Conservation (phyloP, 2,888 invertebrate genomes). For the Tubulanus polymorphus region DNA sequence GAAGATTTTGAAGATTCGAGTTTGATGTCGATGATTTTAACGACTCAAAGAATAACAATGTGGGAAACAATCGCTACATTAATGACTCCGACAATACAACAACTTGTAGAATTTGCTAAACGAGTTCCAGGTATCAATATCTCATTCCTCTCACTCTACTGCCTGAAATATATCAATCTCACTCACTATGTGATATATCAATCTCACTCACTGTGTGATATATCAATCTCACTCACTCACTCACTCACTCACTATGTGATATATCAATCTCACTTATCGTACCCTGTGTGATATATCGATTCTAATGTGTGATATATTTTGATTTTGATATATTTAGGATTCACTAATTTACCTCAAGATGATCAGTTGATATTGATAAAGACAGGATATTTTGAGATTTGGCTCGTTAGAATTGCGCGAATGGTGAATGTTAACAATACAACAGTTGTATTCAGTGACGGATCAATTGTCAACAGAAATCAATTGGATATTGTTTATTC, state of each 20-base stretch:
- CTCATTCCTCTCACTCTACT: neutral
- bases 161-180: neutral
- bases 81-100: conserved; percentile 85
- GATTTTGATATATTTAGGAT: conserved; percentile 58
- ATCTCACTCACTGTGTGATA: neutral
- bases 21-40: too few species aligned
- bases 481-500: conserved; percentile 67
- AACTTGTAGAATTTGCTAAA: conserved; percentile 95
- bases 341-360: conserved; percentile 84
- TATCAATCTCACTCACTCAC: neutral
- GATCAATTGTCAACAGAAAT: conserved; percentile 73
- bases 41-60: conserved; percentile 73
- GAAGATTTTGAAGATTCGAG: too few species aligned
- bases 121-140: conserved; percentile 69
- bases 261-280: neutral
- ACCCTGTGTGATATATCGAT: neutral
- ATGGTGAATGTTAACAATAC: conserved; percentile 65
- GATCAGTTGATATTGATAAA: conserved; percentile 96
- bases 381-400: conserved; percentile 93
- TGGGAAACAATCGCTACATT: conserved; percentile 83
- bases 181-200: neutral
- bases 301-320: conserved; percentile 4
- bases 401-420: conserved; percentile 81
- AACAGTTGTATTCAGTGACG: conserved; percentile 84
- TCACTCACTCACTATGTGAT: neutral